phyloP scores from a whole-genome alignment of 2,797 vertebrate genomes.

The Moxostoma hubbsi region DNA sequence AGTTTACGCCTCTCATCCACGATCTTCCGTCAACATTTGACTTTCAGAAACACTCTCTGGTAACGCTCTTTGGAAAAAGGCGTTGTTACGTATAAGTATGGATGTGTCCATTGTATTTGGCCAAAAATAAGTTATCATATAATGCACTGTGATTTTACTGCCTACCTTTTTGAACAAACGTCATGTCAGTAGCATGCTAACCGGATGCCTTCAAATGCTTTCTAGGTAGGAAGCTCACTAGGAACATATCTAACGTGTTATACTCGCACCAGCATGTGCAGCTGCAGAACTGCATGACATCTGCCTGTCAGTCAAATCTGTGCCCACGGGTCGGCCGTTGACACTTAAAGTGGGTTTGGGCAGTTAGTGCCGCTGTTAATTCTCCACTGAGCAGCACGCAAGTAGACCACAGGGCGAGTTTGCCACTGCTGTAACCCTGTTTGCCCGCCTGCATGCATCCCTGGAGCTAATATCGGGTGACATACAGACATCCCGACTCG shows the following conservation, averaged over 20 bases:
- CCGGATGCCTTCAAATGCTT: no score
- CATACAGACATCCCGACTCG: slow-evolving; percentile 78
- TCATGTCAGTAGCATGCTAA: no score
- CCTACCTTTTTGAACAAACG: no score
- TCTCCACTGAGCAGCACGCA: slow-evolving; percentile 2
- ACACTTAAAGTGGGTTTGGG: neutral
- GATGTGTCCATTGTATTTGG: no score
- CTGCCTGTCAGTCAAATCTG: slow-evolving; percentile 20
- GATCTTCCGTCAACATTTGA: no score
- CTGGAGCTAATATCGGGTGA: slow-evolving; percentile 77
- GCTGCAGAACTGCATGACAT: neutral
- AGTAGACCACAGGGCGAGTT: slow-evolving; percentile 59
- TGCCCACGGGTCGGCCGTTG: neutral
- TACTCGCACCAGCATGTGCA: neutral
- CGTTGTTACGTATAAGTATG: no score
- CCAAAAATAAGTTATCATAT: no score
- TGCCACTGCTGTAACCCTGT: slow-evolving; percentile 60
- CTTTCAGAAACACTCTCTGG: no score
- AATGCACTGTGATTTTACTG: no score
- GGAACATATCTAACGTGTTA: neutral
- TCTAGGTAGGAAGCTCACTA: neutral
- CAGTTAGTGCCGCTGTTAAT: slow-evolving; percentile 64
- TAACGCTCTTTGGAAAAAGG: no score
- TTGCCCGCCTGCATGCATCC: slow-evolving; percentile 60
- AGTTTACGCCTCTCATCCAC: no score